Conservation (phyloP, 2,113 vertebrate species). For the Mellivora capensis region DNA sequence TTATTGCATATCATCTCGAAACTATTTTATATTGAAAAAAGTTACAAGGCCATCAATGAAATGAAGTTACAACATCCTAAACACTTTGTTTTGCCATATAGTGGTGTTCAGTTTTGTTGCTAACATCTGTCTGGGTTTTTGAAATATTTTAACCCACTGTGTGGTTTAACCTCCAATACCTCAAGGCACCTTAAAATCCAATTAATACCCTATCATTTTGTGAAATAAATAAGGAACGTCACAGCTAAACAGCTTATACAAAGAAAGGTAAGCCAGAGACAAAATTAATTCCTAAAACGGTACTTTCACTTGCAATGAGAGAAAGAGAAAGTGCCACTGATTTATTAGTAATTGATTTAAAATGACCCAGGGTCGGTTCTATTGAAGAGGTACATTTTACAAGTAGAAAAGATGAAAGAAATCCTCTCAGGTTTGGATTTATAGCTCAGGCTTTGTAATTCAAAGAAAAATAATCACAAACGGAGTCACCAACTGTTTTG, state of each 20-base stretch:
- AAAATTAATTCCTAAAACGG: conserved; percentile 1
- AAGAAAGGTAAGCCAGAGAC: conserved; percentile 19
- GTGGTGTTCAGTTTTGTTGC: neutral
- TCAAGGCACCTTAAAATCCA: neutral
- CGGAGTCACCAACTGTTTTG: conserved; percentile 44
- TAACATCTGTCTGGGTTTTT: neutral
- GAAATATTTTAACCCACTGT: neutral
- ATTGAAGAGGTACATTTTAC: conserved; percentile 36
- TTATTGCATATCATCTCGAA: neutral
- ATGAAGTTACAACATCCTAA: neutral
- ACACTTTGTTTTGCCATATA: neutral
- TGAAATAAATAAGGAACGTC: conserved; percentile 11
- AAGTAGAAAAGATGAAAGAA: conserved; percentile 52
- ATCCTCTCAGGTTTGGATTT: conserved; percentile 45
- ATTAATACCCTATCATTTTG: neutral
- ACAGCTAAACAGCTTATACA: neutral
- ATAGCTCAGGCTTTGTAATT: conserved; percentile 30
- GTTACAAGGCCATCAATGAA: neutral
- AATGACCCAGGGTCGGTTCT: conserved; percentile 34
- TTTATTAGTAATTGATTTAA: conserved; percentile 63
- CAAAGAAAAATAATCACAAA: conserved; percentile 20
- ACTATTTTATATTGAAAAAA: neutral
- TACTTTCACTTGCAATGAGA: conserved; percentile 25
- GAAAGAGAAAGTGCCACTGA: neutral
- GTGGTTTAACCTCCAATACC: neutral